Percentiles rank a stretch among this genome's conserved stretches.
phyloP scores from a whole-genome alignment of 35 echinoderm and acorn worm species.

The Strongylocentrotus purpuratus region DNA sequence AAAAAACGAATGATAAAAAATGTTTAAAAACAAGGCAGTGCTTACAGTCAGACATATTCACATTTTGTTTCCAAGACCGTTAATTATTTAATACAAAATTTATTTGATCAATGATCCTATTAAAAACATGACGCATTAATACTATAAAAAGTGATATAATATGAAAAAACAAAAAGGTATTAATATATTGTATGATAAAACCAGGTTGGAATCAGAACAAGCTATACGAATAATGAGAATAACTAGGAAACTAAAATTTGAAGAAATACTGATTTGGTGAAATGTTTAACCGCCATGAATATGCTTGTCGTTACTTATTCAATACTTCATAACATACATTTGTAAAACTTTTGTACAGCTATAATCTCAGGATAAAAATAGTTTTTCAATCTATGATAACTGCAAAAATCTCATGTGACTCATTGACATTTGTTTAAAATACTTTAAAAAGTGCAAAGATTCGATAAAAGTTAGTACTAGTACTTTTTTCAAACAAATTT shows the following conservation, averaged over 20 bases:
- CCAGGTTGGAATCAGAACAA: background rate
- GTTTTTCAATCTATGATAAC: background rate
- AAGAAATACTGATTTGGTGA: slow-evolving; percentile 13
- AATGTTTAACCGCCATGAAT: background rate
- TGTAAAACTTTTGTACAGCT: background rate
- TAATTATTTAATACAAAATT: background rate
- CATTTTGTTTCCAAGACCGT: background rate
- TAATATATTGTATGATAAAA: background rate
- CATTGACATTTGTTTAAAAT: background rate
- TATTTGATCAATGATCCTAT: background rate
- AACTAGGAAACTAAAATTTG: background rate
- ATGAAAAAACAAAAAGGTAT: background rate
- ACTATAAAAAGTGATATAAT: background rate
- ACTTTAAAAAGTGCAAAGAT: background rate
- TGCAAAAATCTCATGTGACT: background rate
- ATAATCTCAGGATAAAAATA: slow-evolving; percentile 22
- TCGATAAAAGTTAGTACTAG: background rate
- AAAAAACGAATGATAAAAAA: background rate
- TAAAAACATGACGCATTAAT: background rate
- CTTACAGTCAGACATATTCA: background rate
- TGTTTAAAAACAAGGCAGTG: background rate
- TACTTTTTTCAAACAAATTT: slow-evolving; percentile 13
- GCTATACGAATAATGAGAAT: background rate
- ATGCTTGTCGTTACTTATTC: background rate
- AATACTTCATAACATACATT: background rate